Conservation (phyloP, 37 sponge, comb jelly and placozoan genomes). For the Mnemiopsis leidyi region DNA sequence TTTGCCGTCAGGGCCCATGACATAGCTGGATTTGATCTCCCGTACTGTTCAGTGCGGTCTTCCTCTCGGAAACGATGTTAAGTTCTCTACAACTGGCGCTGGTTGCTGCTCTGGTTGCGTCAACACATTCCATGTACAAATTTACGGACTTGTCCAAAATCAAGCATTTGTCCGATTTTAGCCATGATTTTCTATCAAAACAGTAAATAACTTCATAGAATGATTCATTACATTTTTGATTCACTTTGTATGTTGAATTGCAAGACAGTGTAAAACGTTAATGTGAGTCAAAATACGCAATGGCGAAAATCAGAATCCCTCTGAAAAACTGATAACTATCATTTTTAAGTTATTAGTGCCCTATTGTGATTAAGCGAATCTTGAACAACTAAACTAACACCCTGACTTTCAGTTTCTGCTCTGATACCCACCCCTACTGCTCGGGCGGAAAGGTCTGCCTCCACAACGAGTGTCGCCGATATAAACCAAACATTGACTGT, state of each 20-base stretch:
- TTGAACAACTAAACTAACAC: too few relatives aligned
- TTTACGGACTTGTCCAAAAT: background rate
- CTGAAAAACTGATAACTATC: too few relatives aligned
- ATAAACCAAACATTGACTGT: background rate
- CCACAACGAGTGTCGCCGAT: background rate
- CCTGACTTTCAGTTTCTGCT: background rate
- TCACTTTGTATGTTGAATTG: background rate
- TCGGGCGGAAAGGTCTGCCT: background rate
- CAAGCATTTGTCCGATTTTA: background rate
- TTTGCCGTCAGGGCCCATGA: background rate
- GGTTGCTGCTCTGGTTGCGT: background rate
- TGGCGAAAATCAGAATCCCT: too few relatives aligned
- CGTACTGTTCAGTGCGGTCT: background rate
- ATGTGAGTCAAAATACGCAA: too few relatives aligned
- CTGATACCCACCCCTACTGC: background rate
- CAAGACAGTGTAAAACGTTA: too few relatives aligned
- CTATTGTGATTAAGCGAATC: too few relatives aligned
- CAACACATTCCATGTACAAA: background rate
- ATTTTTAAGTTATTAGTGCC: too few relatives aligned
- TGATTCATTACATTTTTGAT: background rate
- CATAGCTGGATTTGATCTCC: background rate
- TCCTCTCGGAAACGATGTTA: background rate
- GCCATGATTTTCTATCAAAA: background rate
- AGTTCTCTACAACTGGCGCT: background rate
- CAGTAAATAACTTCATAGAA: background rate